A percentile compares a stretch with the other conserved stretches of the same genome.
phyloP scores from a whole-genome alignment of 2,888 invertebrate genomes.

The Cerastis rubricosa region DNA sequence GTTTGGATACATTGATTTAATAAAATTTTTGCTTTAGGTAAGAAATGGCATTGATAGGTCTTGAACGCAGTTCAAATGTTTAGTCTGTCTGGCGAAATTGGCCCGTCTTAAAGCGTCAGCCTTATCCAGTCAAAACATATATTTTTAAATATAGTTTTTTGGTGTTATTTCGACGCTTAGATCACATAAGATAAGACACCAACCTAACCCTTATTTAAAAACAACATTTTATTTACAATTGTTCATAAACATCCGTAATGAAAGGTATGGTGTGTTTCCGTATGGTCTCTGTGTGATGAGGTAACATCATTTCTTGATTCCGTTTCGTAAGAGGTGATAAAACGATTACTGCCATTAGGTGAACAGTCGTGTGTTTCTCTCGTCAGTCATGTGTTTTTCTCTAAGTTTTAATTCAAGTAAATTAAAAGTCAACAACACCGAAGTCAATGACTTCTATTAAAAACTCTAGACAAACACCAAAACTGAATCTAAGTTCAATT shows the following conservation, averaged over 20 bases:
- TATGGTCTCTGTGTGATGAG: slow-evolving; percentile 12
- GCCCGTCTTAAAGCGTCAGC: not conserved
- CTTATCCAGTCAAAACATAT: not conserved
- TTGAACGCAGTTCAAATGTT: not conserved
- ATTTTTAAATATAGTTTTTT: not conserved
- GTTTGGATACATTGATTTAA: too few species aligned
- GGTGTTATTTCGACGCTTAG: slow-evolving; percentile 18
- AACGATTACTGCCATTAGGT: slow-evolving; percentile 1
- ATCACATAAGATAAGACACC: slow-evolving; percentile 47
- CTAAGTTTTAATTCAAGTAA: not conserved
- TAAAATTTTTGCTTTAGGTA: too few species aligned
- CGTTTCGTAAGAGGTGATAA: slow-evolving; percentile 19
- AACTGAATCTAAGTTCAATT: not conserved
- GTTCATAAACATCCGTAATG: slow-evolving; percentile 6
- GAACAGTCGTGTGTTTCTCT: not conserved
- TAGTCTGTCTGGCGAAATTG: not conserved
- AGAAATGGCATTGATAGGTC: not conserved
- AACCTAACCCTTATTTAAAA: slow-evolving; percentile 19
- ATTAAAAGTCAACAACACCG: not conserved
- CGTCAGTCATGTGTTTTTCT: not conserved
- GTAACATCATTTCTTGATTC: not conserved
- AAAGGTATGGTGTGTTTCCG: slow-evolving; percentile 15
- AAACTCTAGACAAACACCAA: not conserved
- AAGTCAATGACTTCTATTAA: not conserved
- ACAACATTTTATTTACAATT: not conserved